phyloP scores from a whole-genome alignment of 1,140 invertebrate genomes.

The Neocloeon triangulifer region DNA sequence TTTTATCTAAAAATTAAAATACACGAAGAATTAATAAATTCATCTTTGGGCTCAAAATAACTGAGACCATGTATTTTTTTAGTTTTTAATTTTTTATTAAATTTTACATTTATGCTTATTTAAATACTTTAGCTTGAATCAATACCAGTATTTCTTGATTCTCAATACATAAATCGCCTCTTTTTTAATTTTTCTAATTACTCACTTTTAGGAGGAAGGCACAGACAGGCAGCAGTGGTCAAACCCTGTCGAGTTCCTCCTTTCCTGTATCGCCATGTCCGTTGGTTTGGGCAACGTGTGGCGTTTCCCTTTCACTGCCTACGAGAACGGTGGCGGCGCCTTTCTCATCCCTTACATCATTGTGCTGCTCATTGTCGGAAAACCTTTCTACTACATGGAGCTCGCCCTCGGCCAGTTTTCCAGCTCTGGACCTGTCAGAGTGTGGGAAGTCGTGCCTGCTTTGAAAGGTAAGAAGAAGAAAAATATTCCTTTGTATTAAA shows the following conservation, averaged over 20 bases:
- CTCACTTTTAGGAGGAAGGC: no score
- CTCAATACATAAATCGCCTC: no score
- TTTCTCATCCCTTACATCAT: constrained; percentile 30
- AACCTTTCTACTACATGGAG: constrained; percentile 26
- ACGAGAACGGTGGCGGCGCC: constrained; percentile 22
- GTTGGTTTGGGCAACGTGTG: constrained; percentile 28
- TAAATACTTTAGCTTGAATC: no score
- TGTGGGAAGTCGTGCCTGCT: constrained; percentile 17
- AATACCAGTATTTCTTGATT: no score
- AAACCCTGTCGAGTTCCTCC: constrained; percentile 15
- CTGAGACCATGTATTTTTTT: no score
- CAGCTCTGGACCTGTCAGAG: constrained; percentile 16
- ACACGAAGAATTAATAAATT: no score
- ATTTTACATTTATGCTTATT: no score
- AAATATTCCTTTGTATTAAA: no score
- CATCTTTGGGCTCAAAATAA: no score
- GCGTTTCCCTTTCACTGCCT: constrained; percentile 24
- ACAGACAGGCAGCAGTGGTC: constrained; percentile 12
- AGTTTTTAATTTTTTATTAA: no score
- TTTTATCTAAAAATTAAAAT: no score
- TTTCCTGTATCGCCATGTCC: constrained; percentile 24
- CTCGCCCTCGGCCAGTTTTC: constrained; percentile 22
- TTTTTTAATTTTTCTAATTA: no score
- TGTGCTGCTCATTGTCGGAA: constrained; percentile 28
- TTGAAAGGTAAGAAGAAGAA: constrained; percentile 18